Evolutionary conservation across 2,888 invertebrate species (phyloP), one percentile per base, ranked within the genome.

Genomic region (Melanophora roralis): DNA sequence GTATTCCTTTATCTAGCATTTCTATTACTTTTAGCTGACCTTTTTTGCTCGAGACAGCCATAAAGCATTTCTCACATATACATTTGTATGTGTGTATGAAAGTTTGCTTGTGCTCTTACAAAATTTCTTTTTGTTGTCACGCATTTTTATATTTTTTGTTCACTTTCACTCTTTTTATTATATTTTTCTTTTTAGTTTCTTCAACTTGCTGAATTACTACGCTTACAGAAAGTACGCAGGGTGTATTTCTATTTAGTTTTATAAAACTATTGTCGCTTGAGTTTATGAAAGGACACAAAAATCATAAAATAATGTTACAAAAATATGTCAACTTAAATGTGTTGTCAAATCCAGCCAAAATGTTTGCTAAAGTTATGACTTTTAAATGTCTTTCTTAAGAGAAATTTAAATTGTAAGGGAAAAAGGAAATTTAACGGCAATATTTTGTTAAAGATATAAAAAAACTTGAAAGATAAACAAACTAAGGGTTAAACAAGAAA

Each of bases 231-330:
- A n/a, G n/a, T 49, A 47, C 36, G 32, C 14, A 32, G 2, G 9
- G 14, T 36, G 12, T 38, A 36, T 59, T 5, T 55, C 32, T 47
- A 36, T 23, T 45, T 72, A 55, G 47, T 43, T 72, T 64, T 45
- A 57, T 14, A 72, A 55, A 27, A 9, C 36, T 55, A 27, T 55
- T 64, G 64, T 57, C 72, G 72, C 72, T 47, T 27, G 55, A 32
- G 7, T 27, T 49, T 34, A 23, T 9, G 11, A 21, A 64, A 16
- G 8, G 36, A 21, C 1, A 43, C 32, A 32, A 64, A 19, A 38
- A 16, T 6, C 3, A 27, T 27, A 27, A 27, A 27, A 3, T 27
- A 8, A n/a, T 12, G 14, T 21, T 2, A 16, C 1, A 16, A 45
- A 19, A 14, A 40, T 43, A 14, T n/a, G 43, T 43, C 16, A 21